phyloP scores from a whole-genome alignment of 2,888 invertebrate species.

The Liodrosophila aerea region DNA sequence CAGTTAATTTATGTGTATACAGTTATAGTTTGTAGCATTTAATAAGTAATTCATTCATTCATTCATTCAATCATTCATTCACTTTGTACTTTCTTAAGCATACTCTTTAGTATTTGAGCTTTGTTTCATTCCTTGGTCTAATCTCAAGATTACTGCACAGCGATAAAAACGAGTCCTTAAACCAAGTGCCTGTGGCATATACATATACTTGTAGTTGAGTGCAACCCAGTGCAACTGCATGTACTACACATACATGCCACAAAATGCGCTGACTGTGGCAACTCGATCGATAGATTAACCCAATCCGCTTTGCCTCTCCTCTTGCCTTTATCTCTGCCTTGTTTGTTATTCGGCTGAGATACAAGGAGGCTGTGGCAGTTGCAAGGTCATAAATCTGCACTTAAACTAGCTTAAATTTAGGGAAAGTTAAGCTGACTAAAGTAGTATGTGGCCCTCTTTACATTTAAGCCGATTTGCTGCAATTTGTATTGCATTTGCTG shows the following conservation, averaged over 20 bases:
- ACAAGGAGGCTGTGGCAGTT: too few relatives aligned
- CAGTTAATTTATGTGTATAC: background rate
- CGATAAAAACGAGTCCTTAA: conserved; percentile 36
- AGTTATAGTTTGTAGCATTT: too few relatives aligned
- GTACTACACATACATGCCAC: conserved; percentile 18
- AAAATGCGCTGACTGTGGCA: conserved; percentile 35
- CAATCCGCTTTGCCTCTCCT: background rate
- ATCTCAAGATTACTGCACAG: conserved; percentile 44
- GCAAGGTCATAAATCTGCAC: background rate
- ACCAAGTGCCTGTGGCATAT: conserved; percentile 27
- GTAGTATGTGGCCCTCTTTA: too few relatives aligned
- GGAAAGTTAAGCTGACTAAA: background rate
- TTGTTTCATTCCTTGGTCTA: too few relatives aligned
- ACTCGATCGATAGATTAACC: conserved; percentile 51
- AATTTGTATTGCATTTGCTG: too few relatives aligned
- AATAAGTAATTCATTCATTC: too few relatives aligned
- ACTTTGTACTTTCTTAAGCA: too few relatives aligned
- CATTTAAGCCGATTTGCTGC: too few relatives aligned
- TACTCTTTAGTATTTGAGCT: too few relatives aligned
- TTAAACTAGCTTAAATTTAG: too few relatives aligned
- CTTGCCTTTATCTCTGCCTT: background rate
- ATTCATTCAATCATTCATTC: too few relatives aligned
- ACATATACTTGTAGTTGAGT: background rate
- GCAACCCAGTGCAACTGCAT: conserved; percentile 17
- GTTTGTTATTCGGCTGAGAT: too few relatives aligned